These are phyloP conservation scores for Pristionchus fissidentatus DNA, from an alignment of 2,888 invertebrate species.

Conservation along the genomic window DNA sequence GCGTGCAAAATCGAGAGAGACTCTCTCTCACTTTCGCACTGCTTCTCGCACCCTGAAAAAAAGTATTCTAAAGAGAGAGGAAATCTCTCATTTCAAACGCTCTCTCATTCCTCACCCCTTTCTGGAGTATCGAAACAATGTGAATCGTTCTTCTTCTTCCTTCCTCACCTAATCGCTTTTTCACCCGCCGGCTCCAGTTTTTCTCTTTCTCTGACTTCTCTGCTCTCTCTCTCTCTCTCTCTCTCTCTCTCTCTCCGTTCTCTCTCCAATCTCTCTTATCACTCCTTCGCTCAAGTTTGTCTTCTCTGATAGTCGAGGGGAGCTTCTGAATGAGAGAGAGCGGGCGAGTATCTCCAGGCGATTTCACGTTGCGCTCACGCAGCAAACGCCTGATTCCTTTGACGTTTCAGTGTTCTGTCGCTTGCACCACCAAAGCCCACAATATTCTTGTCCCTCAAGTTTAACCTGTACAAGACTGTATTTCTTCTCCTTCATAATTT, in stretches of 20 bases:
- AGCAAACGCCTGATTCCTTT: neutral
- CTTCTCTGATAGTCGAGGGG: conserved; percentile 28
- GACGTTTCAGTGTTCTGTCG: neutral
- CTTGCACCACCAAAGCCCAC: neutral
- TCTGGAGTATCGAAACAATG: no score
- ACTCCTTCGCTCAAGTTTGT: conserved; percentile 15
- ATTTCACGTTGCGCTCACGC: conserved; percentile 5
- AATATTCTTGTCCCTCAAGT: neutral
- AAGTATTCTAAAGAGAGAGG: no score
- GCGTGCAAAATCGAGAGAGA: no score
- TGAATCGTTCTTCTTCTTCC: no score
- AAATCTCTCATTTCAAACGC: no score
- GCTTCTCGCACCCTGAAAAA: no score
- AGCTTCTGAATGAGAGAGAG: conserved; percentile 25
- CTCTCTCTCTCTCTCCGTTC: neutral
- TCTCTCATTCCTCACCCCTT: no score
- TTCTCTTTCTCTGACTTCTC: neutral
- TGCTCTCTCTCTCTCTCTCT: conserved; percentile 19
- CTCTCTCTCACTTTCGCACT: no score
- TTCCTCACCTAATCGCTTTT: conserved; percentile 34
- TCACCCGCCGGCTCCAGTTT: conserved; percentile 41
- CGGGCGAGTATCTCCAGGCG: neutral
- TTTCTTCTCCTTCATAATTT: no score
- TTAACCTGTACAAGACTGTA: no score
- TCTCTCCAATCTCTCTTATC: conserved; percentile 7